phyloP scores from a whole-genome alignment of 2,888 invertebrate genomes.

The Stramonita haemastoma region DNA sequence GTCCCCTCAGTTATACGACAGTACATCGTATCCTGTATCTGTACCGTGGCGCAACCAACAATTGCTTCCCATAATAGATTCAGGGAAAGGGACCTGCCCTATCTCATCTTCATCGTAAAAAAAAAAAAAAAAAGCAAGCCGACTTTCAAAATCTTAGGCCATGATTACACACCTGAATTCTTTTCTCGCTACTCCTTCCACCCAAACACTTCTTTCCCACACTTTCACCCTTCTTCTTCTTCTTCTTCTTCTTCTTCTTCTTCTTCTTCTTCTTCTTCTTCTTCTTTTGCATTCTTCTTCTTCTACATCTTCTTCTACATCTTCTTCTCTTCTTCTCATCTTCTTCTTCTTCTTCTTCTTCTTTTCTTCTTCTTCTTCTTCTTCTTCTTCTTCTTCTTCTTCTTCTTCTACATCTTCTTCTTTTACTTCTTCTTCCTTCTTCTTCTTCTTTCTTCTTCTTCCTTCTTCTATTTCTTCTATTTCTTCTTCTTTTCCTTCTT shows the following conservation, averaged over 20 bases:
- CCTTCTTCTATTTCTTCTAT: background rate
- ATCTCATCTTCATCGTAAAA: no score
- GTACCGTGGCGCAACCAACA: no score
- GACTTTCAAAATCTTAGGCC: no score
- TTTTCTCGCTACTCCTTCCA: background rate
- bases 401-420: background rate
- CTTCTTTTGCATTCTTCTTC: background rate
- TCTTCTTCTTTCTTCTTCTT: background rate
- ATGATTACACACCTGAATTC: no score
- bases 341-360: background rate
- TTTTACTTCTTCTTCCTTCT: background rate
- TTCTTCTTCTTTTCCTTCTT: background rate
- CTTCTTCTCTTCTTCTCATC: no score
- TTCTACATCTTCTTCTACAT: background rate
- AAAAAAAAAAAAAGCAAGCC: no score
- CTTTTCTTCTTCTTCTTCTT: background rate
- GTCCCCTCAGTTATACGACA: no score
- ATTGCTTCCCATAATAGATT: no score
- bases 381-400: background rate
- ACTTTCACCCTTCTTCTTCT: background rate
- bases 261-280: background rate
- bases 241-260: background rate
- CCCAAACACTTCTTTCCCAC: background rate
- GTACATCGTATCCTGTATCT: no score
- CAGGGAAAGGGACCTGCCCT: no score